These are phyloP conservation scores for Pachydiplax longipennis DNA, from an alignment of 2,888 invertebrate genomes.

Conservation along the genomic window DNA sequence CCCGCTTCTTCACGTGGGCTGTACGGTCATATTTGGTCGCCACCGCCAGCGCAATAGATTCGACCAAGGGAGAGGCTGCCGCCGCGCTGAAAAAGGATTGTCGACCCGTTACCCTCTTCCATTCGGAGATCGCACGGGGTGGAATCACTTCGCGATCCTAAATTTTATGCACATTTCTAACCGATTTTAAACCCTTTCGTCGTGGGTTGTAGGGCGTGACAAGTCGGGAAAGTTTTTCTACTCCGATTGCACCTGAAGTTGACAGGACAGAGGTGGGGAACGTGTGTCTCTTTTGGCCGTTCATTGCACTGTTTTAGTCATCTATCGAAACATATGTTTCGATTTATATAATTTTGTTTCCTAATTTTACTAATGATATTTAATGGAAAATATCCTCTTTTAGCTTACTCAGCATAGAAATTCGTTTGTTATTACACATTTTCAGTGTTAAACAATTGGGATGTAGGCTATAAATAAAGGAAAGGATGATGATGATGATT, in stretches of 20 bases:
- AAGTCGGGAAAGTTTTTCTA: not conserved
- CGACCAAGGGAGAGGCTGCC: not conserved
- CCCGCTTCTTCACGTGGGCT: conserved; percentile 18
- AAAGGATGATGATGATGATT: no score
- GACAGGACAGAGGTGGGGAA: no score
- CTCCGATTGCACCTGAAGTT: not conserved
- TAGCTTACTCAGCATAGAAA: no score
- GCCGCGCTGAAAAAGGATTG: not conserved
- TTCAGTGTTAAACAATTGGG: no score
- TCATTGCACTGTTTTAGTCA: no score
- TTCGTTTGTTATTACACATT: no score
- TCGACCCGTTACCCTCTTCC: not conserved
- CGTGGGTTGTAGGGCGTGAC: not conserved
- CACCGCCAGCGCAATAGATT: not conserved
- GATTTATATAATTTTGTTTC: no score
- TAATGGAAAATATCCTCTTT: no score
- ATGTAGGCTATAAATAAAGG: no score
- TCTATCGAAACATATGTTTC: no score
- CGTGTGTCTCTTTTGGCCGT: no score
- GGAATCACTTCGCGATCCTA: not conserved
- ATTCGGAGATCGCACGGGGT: not conserved
- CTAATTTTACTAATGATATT: no score
- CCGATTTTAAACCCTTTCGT: not conserved
- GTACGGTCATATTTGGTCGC: conserved; percentile 20
- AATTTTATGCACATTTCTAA: not conserved